Base-by-base conservation (phyloP, 2,113 vertebrate species). In the Macrotis lagotis region DNA sequence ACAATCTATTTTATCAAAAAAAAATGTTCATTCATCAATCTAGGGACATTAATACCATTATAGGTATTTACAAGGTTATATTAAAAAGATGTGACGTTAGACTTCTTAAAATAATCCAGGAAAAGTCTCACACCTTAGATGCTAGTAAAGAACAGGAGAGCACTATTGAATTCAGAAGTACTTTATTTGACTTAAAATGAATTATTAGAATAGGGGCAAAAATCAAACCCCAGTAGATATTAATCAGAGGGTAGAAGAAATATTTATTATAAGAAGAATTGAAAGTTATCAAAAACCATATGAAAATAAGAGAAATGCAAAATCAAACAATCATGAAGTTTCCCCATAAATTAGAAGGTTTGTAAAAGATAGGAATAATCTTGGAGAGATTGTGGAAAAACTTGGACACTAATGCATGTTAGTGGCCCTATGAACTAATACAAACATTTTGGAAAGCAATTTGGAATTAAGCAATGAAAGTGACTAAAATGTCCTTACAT, bases 11-110 rank as follows among this genome's bases (percentile, higher is more conserved):
- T 53, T 55, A 4, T 91, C n/a, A 89, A 48, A 91, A 48, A 48
- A 22, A 22, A 59, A 8, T 93, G 22, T 31, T 94, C 94, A 25
- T 88, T 93, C 90, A 90, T 89, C 9, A 51, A 59, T 26, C 95
- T 1, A 88, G 59, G 59, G n/a, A 74, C 31, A 74, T 74, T 1
- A 74, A 4, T n/a, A 74, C 31, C 55, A 74, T n/a, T n/a, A 74
- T 6, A 44, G 44, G 19, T 44, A n/a, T 19, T 24, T 83, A 83
- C 22, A n/a, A 83, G 22, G n/a, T 44, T n/a, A 74, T 16, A n/a
- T 74, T 74, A 7, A 44, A 66, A 66, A 66, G 31, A 1, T 59
- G 26, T 31, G 53, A 59, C 10, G 9, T 37, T 37, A 31, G 59
- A 66, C 3, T 53, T 53, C 52, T 53, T 53, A 53, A 53, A 53